Conservation (phyloP, 2,113 vertebrate genomes). For the Phrynocephalus versicolor region DNA sequence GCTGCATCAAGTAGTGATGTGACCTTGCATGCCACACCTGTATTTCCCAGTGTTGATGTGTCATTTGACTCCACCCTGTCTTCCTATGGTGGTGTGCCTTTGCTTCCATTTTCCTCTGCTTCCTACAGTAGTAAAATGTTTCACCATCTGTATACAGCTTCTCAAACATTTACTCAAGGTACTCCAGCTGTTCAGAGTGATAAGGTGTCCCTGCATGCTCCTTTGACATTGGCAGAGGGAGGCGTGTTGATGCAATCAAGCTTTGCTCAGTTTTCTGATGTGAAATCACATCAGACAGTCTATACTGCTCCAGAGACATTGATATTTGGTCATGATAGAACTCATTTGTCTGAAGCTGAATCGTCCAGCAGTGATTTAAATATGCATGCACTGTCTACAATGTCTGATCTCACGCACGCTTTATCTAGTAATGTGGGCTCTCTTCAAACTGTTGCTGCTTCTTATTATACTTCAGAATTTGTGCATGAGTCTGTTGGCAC, state of each 20-base stretch:
- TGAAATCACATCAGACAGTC: conserved; percentile 69
- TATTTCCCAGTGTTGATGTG: conserved; percentile 82
- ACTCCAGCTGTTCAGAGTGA: conserved; percentile 74
- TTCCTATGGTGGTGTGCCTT: conserved; percentile 81
- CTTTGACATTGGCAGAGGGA: conserved; percentile 78
- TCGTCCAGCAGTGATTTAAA: conserved; percentile 76
- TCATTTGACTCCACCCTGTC: conserved; percentile 81
- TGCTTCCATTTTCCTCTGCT: conserved; percentile 84
- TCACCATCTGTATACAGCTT: conserved; percentile 73
- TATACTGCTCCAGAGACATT: conserved; percentile 79
- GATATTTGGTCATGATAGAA: conserved; percentile 77
- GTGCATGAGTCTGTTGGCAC: conserved; percentile 72
- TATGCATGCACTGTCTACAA: conserved; percentile 80
- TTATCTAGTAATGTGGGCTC: conserved; percentile 76
- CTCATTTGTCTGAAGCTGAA: conserved; percentile 74
- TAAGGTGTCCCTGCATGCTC: conserved; percentile 83
- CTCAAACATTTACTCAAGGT: conserved; percentile 77
- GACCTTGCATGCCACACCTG: conserved; percentile 90
- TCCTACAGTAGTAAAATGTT: conserved; percentile 80
- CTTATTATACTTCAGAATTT: conserved; percentile 67
- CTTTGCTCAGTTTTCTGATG: conserved; percentile 78
- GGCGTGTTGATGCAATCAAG: conserved; percentile 75
- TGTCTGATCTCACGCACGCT: conserved; percentile 73
- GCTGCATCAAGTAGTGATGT: conserved; percentile 82
- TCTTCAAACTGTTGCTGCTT: conserved; percentile 74